Evolutionary conservation across 2,888 invertebrate genomes (phyloP), one percentile per base, ranked within the genome.

Genomic region (Dascillus cervinus): DNA sequence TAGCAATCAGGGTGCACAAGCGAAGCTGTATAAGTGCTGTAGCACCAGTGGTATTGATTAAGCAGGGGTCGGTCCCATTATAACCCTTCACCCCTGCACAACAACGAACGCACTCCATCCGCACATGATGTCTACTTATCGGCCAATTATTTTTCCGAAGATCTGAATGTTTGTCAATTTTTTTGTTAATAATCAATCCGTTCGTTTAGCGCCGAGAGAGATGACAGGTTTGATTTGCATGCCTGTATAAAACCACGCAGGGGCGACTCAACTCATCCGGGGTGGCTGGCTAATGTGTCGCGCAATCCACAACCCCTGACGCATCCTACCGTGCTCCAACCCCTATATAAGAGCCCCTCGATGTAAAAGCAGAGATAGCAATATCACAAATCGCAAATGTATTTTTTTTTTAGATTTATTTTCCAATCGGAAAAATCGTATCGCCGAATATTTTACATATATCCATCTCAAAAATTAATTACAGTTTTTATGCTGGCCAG

Each of bases 391-490:
- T 56, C 55, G 56, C 53, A 52, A 54, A 55, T 56, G 57, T 56
- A 56, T 57, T 59, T 58, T n/a, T n/a, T n/a, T 58, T 56, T 54
- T 41, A 55, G 57, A 58, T 60, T 60, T 58, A 59, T 58, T 57
- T 60, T 59, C 55, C 58, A 56, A 56, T 56, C 53, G 56, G 51
- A 52, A 54, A 54, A 56, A 53, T 53, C 52, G 36, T 48, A 53
- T 56, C 53, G 47, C 48, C 55, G 56, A 53, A 58, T 59, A 61
- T 61, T 58, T 59, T 59, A 50, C 59, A 60, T 58, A n/a, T n/a
- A 60, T 59, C 57, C 56, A 57, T 59, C 59, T 61, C 58, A 59
- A 61, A 61, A 60, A 61, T 61, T 61, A 61, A 61, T 61, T 61
- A 60, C 58, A 55, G 52, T 56, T 58, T 55, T 55, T 56, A 49